phyloP scores from a whole-genome alignment of 37 sponge, comb jelly and placozoan species.

The Theonella swinhoei region DNA sequence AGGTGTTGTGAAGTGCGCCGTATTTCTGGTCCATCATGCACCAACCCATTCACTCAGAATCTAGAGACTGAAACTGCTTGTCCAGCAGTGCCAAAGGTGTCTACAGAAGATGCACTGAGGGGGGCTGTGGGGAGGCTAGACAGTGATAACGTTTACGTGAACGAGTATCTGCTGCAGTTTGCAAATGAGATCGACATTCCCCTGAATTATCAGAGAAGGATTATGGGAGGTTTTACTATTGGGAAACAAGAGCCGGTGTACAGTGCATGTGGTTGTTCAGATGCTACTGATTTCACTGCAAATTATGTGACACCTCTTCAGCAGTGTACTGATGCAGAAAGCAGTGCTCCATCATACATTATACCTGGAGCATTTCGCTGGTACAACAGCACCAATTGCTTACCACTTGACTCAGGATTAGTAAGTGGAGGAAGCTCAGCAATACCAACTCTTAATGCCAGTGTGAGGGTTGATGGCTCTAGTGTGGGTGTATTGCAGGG shows the following conservation, averaged over 20 bases:
- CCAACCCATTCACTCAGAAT: background rate
- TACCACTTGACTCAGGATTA: background rate
- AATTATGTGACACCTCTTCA: background rate
- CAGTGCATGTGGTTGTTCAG: conserved; percentile 39
- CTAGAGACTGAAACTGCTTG: conserved; percentile 14
- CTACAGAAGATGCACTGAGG: background rate
- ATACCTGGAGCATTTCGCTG: background rate
- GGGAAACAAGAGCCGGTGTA: conserved; percentile 8
- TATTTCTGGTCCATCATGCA: background rate
- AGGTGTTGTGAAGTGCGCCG: background rate
- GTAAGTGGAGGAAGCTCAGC: background rate
- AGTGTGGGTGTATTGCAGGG: background rate
- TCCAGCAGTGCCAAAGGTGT: conserved; percentile 58
- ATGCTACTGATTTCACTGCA: background rate
- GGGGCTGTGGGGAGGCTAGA: conserved; percentile 34
- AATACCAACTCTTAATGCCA: background rate
- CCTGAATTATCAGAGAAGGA: conserved; percentile 22
- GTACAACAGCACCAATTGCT: background rate
- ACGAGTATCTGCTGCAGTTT: conserved; percentile 52
- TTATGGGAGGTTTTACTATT: conserved; percentile 42
- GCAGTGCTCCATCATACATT: background rate
- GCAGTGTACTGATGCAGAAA: background rate
- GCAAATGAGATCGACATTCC: background rate
- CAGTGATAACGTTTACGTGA: conserved; percentile 33
- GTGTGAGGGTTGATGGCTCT: background rate